phyloP scores from a whole-genome alignment of 2,888 invertebrate genomes.

The Agrilus mali region DNA sequence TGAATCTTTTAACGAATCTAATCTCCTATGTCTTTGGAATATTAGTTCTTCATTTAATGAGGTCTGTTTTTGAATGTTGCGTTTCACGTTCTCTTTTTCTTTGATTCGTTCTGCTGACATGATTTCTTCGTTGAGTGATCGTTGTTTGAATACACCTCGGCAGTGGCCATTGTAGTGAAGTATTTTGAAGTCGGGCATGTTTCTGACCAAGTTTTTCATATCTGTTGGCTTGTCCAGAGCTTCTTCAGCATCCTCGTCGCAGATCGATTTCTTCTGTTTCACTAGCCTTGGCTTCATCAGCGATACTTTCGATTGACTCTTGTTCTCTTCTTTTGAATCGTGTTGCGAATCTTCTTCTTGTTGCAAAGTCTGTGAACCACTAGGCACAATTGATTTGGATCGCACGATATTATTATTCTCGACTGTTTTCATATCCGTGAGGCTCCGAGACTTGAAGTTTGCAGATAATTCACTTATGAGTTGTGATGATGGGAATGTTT shows the following conservation, averaged over 20 bases:
- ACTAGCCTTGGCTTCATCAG: conserved; percentile 55
- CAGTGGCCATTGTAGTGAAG: conserved; percentile 35
- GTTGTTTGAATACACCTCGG: conserved; percentile 63
- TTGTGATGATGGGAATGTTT: conserved; percentile 38
- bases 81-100: conserved; percentile 70
- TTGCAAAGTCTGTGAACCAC: conserved; percentile 30
- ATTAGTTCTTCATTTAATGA: conserved; percentile 80
- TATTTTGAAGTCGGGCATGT: conserved; percentile 52
- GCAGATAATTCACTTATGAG: conserved; percentile 30
- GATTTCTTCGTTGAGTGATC: conserved; percentile 78
- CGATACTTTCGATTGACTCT: conserved; percentile 18
- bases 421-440: conserved; percentile 69
- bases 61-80: conserved; percentile 80
- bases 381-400: conserved; percentile 65
- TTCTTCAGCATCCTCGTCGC: conserved; percentile 58
- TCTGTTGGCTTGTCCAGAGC: conserved; percentile 54
- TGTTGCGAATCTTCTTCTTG: conserved; percentile 6
- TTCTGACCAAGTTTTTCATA: conserved; percentile 52
- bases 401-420: conserved; percentile 59
- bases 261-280: conserved; percentile 76
- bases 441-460: conserved; percentile 68
- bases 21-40: conserved; percentile 50
- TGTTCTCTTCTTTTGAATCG: conserved; percentile 10
- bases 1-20: conserved; percentile 60
- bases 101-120: conserved; percentile 76